A percentile compares a stretch with the other conserved stretches of the same genome.
Evolutionary conservation across 2,797 vertebrate genomes (phyloP).

Genomic region (Pygocentrus nattereri): DNA sequence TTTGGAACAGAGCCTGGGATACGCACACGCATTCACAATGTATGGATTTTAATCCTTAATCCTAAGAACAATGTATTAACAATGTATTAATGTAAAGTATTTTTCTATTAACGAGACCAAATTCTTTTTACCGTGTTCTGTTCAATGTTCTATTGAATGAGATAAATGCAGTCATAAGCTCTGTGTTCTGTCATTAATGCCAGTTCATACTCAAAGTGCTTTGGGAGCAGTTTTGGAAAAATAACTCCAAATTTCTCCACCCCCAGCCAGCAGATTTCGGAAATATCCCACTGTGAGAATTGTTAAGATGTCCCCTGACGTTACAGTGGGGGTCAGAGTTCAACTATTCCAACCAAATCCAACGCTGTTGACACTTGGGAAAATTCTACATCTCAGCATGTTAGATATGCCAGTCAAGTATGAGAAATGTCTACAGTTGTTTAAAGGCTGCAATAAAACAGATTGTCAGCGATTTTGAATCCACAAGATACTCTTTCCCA

Average conservation of each 20-base stretch:
- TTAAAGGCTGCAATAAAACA: slow-evolving; percentile 4
- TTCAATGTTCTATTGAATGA: slow-evolving; percentile 32
- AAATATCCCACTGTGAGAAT: slow-evolving; percentile 62
- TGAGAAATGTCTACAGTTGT: slow-evolving; percentile 30
- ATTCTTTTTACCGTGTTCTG: slow-evolving; percentile 20
- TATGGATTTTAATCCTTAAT: slow-evolving; percentile 19
- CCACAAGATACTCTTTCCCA: too few relatives aligned
- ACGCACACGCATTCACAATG: slow-evolving; percentile 1
- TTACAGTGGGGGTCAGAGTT: slow-evolving; percentile 45
- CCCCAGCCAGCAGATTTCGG: slow-evolving; percentile 45
- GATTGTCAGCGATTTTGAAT: not conserved
- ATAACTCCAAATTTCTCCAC: slow-evolving; percentile 55
- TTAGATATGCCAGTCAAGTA: slow-evolving; percentile 27
- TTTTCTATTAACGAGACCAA: slow-evolving; percentile 32
- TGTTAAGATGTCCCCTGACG: slow-evolving; percentile 37
- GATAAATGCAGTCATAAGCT: slow-evolving; percentile 3
- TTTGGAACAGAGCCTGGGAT: slow-evolving; percentile 5
- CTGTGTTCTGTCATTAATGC: slow-evolving; percentile 32
- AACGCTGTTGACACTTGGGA: slow-evolving; percentile 20
- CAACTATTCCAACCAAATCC: slow-evolving; percentile 30
- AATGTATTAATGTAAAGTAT: too few relatives aligned
- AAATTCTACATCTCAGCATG: slow-evolving; percentile 23
- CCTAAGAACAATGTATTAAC: slow-evolving; percentile 4
- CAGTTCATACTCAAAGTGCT: slow-evolving; percentile 3
- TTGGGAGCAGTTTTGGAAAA: slow-evolving; percentile 60